Evolutionary conservation across 2,888 invertebrate genomes (phyloP).

Genomic region (Ornithoptera alexandrae): DNA sequence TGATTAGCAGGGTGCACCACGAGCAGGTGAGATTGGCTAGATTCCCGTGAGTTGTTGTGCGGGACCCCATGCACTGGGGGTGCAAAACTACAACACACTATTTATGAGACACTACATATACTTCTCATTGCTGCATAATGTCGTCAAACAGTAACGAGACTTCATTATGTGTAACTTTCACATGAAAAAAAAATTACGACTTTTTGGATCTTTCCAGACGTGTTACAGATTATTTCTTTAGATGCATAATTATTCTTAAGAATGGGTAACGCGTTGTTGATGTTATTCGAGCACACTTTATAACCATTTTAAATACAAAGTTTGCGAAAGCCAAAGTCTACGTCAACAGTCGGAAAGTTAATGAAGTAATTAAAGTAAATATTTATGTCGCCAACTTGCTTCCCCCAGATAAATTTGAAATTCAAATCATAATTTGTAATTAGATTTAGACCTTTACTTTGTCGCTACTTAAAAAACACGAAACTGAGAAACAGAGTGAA

Average conservation of each 20-base stretch:
- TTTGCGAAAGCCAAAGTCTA: conserved; percentile 11
- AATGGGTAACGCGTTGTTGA: neutral
- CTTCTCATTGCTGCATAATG: too few relatives aligned
- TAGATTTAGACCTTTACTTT: conserved; percentile 25
- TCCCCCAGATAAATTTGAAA: conserved; percentile 26
- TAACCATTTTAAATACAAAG: conserved; percentile 23
- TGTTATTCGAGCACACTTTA: neutral
- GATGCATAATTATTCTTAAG: neutral
- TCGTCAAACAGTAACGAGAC: too few relatives aligned
- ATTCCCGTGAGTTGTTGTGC: too few relatives aligned
- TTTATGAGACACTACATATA: too few relatives aligned
- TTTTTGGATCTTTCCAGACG: neutral
- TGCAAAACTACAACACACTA: too few relatives aligned
- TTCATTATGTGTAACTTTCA: too few relatives aligned
- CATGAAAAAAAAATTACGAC: too few relatives aligned
- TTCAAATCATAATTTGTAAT: conserved; percentile 30
- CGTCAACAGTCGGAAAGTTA: conserved; percentile 28
- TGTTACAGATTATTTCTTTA: neutral
- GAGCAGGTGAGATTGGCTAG: too few relatives aligned
- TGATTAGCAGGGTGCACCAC: too few relatives aligned
- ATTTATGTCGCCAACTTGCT: conserved; percentile 30
- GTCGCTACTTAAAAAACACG: conserved; percentile 15
- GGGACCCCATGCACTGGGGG: too few relatives aligned
- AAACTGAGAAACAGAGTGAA: neutral
- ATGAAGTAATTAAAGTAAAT: conserved; percentile 30